Evolutionary conservation across 2,888 invertebrate species (phyloP), one percentile per base, ranked within the genome.

Genomic region (Epirrita christyi): DNA sequence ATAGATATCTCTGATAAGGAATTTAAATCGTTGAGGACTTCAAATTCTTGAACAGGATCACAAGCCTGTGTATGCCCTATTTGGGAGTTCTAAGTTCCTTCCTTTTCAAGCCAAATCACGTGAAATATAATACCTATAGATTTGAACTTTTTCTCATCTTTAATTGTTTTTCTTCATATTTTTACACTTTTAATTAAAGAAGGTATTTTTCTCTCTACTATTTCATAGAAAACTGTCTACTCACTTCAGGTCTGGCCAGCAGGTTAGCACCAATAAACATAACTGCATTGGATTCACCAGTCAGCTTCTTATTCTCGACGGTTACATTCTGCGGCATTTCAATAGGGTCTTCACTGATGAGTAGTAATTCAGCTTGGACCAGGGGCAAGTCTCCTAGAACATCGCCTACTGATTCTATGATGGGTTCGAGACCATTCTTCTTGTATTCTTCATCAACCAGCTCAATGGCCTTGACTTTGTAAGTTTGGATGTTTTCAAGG

Each of bases 371-470:
- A 0, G 95, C 94, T 67, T 95, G 95, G 3, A 96, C 92, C 9
- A 96, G 76, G 0, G 96, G 96, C 37, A 95, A 78, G 68, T 96
- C 95, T 44, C 93, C 94, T 0, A 96, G 85, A 0, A 94, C 84
- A 1, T 94, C 93, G 7, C 87, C 81, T 6, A 97, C 89, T 9
- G 86, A 65, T 2, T 93, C 93, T 0, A 95, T 85, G 0, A 95
- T 66, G 0, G 94, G 92, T 54, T 86, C 73, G 41, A 90, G 84
- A 6, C 80, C 85, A 48, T 92, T 88, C 5, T 77, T 81, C 41
- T 93, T 89, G 63, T 93, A 93, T 44, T 93, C 92, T 29, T 88
- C 86, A 46, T 93, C 93, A 64, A 83, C 75, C 58, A 93, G 48
- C 80, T 95, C 93, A 21, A 94, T 86, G 36, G 85, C 83, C 77